phyloP scores from a whole-genome alignment of 2,888 invertebrate species.

The Trichogramma evanescens region DNA sequence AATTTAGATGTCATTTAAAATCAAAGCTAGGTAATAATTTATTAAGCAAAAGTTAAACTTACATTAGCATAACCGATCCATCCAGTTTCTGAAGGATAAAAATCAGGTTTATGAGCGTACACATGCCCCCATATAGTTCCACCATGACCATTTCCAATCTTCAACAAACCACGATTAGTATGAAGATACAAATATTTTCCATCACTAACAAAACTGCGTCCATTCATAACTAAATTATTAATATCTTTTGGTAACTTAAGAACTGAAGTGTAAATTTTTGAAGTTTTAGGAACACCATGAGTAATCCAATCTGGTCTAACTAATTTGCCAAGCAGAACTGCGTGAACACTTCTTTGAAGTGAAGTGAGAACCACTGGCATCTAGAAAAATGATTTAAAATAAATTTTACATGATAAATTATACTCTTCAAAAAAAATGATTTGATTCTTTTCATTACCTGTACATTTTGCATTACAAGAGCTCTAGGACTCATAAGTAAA shows the following conservation, averaged over 20 bases:
- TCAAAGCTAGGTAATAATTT: background rate
- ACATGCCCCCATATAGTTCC: slow-evolving; percentile 89
- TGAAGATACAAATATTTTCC: slow-evolving; percentile 85
- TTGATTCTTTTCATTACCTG: slow-evolving; percentile 51
- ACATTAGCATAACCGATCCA: slow-evolving; percentile 85
- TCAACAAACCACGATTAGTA: slow-evolving; percentile 75
- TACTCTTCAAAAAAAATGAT: slow-evolving; percentile 5
- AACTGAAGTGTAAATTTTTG: slow-evolving; percentile 64
- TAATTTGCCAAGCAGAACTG: slow-evolving; percentile 77
- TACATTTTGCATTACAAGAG: slow-evolving; percentile 72
- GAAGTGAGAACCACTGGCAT: slow-evolving; percentile 78
- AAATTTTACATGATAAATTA: background rate
- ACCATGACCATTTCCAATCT: slow-evolving; percentile 91
- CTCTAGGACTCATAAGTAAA: slow-evolving; percentile 76
- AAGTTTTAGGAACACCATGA: slow-evolving; percentile 75
- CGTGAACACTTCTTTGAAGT: slow-evolving; percentile 82
- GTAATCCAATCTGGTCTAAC: slow-evolving; percentile 82
- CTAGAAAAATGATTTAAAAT: slow-evolving; percentile 45
- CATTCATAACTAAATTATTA: slow-evolving; percentile 47
- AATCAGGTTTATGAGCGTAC: slow-evolving; percentile 76
- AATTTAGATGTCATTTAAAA: slow-evolving; percentile 29
- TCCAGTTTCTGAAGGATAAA: slow-evolving; percentile 71
- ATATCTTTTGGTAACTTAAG: slow-evolving; percentile 51
- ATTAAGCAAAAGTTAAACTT: slow-evolving; percentile 35
- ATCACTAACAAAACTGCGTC: slow-evolving; percentile 74